Evolutionary conservation across 2,888 invertebrate species (phyloP).

Genomic region (Volucella inanis): DNA sequence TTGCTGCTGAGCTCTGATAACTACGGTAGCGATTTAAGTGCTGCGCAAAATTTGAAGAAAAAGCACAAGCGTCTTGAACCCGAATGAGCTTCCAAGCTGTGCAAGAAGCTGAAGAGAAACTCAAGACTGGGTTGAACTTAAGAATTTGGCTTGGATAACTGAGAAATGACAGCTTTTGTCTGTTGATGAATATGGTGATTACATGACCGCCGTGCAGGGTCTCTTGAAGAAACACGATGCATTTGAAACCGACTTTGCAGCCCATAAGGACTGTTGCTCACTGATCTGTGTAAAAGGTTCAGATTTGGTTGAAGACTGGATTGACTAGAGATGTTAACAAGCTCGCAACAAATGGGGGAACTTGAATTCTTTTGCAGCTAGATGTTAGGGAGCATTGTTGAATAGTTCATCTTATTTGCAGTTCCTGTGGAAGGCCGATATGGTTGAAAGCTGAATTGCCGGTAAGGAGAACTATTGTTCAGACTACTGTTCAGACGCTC

Average conservation of each 20-base stretch:
- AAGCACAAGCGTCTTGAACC: conserved; percentile 99
- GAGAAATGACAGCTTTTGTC: conserved; percentile 97
- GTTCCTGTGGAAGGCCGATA: conserved; percentile 99
- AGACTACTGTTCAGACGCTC: conserved; percentile 98
- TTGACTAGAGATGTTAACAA: conserved; percentile 92
- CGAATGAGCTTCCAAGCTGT: conserved; percentile 97
- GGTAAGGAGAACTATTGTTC: conserved; percentile 99
- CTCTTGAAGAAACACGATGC: conserved; percentile 99
- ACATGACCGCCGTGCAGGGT: conserved; percentile 98
- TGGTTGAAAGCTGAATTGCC: conserved; percentile 99
- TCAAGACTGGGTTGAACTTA: conserved; percentile 97
- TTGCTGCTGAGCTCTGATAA: conserved; percentile 98
- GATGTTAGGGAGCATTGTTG: conserved; percentile 94
- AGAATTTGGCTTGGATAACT: conserved; percentile 97
- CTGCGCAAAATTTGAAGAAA: conserved; percentile 98
- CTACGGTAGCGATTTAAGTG: conserved; percentile 98
- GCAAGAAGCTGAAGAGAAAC: conserved; percentile 93
- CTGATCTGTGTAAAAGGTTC: conserved; percentile 95
- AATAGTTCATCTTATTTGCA: conserved; percentile 99
- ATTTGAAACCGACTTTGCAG: conserved; percentile 98
- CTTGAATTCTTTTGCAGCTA: conserved; percentile 92
- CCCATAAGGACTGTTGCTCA: conserved; percentile 96
- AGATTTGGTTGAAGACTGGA: conserved; percentile 92
- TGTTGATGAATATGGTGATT: conserved; percentile 98
- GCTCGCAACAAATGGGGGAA: conserved; percentile 92